Evolutionary conservation across 1,140 invertebrate genomes (phyloP), one percentile per base, ranked within the genome.

Genomic region (Vollenhovia emeryi): DNA sequence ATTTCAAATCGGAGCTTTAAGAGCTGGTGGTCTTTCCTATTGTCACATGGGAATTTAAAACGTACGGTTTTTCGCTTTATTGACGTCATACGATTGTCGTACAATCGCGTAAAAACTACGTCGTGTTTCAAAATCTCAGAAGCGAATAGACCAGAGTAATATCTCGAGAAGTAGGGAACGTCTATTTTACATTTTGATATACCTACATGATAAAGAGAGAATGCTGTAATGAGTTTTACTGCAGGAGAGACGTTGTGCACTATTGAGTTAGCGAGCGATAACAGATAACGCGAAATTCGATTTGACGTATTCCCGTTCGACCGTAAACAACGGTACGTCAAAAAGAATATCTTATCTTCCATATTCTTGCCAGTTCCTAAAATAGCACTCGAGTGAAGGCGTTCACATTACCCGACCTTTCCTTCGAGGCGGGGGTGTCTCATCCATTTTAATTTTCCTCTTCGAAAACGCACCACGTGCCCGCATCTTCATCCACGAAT

Each of bases 361-460:
- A 57, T 73, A 79, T 71, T 88, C 64, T 71, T 36, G 36, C 48
- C 45, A 85, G 55, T 64, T 78, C 30, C 15, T 43, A 15, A 11
- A 59, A 73, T 86, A 59, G 30, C 80, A 66, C 27, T 62, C 30
- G 40, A 74, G 24, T 18, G 21, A 30, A 82, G 50, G 50, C 36
- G 52, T 21, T 45, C 66, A 75, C 27, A 57, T 75, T 88, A 62
- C 15, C 30, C 15, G 50, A 73, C 59, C 33, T 48, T 18, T 76
- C 68, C 55, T 40, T 52, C 48, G 33, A 21, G 50, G 30, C 40
- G 43, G n/a, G 43, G n/a, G 33, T 80, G 66, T 80, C 87, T 89
- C 88, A 89, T 89, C 80, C 87, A 89, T 89, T 89, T 89, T 89
- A 89, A 89, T 89, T 83, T 69, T 24, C 24, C 62, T 66, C 80